These are phyloP conservation scores for Thamnophis elegans DNA, from an alignment of 2,797 vertebrate species.

Conservation along the genomic window DNA sequence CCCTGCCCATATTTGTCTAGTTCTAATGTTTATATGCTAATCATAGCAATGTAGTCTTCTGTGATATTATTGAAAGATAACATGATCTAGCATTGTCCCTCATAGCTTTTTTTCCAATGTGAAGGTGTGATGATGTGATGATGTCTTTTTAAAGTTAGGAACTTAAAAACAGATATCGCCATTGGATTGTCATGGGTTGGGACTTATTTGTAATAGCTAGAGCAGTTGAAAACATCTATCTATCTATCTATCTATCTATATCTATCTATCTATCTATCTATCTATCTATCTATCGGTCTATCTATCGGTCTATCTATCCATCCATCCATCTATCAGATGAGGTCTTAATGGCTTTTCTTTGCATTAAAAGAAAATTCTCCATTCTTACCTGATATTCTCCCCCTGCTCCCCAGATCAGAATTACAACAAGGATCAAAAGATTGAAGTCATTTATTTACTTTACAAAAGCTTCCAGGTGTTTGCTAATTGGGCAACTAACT, in stretches of 20 bases:
- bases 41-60: not conserved
- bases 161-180: not conserved
- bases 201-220: not conserved
- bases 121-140: too few relatives aligned
- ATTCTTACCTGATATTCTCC: not conserved
- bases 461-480: not conserved
- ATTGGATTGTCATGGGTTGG: not conserved
- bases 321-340: not conserved
- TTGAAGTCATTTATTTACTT: not conserved
- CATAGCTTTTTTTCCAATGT: not conserved
- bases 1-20: not conserved
- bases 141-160: not conserved
- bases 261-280: too few relatives aligned
- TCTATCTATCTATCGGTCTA: too few relatives aligned
- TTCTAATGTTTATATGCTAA: not conserved
- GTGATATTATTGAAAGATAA: not conserved
- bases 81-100: not conserved
- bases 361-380: not conserved
- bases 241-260: too few relatives aligned
- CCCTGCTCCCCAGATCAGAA: not conserved
- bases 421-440: not conserved
- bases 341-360: not conserved
- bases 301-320: too few relatives aligned
- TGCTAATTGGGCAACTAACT: too few relatives aligned
- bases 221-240: not conserved